Evolutionary conservation across 2,888 invertebrate genomes (phyloP).

Genomic region (Cryptocephalus moraei): DNA sequence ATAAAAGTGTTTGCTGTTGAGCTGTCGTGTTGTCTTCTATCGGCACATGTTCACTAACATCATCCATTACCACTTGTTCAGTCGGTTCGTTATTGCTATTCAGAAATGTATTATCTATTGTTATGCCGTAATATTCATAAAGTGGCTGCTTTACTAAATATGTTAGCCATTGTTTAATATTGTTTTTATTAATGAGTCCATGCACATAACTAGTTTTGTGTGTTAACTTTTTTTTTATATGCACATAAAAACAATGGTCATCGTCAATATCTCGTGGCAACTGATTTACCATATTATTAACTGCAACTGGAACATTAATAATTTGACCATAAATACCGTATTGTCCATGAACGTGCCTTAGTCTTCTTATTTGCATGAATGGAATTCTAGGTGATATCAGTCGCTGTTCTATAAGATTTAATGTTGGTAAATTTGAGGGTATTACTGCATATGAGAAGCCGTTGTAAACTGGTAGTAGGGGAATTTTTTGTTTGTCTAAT

Average conservation of each 20-base stretch:
- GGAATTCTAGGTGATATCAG: background rate
- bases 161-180: background rate
- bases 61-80: background rate
- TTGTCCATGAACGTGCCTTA: background rate
- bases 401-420: background rate
- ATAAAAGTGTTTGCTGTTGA: background rate
- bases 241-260: constrained; percentile 1
- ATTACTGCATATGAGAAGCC: background rate
- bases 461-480: background rate
- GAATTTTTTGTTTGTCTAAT: background rate
- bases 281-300: background rate
- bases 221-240: background rate
- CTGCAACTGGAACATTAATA: background rate
- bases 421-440: background rate
- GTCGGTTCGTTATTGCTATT: background rate
- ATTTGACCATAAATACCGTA: constrained; percentile 1
- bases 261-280: background rate
- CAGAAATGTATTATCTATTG: background rate
- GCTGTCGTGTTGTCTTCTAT: background rate
- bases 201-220: background rate
- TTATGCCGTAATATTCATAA: background rate
- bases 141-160: background rate
- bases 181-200: background rate
- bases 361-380: background rate
- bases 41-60: background rate